Evolutionary conservation across 2,113 vertebrate genomes (phyloP), one percentile per base, ranked within the genome.

Genomic region (Centrocercus urophasianus): DNA sequence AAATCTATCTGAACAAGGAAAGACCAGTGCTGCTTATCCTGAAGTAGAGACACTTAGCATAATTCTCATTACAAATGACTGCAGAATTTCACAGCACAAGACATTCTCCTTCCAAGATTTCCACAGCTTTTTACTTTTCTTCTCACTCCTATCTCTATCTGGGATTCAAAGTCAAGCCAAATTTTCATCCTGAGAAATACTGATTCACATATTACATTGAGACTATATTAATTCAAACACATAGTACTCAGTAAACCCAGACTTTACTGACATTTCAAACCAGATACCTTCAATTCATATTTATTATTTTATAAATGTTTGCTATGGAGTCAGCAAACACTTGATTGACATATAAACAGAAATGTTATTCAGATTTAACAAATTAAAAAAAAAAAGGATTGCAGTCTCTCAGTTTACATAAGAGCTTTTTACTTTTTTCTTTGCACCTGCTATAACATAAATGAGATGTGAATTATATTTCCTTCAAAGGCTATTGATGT

Each of bases 11-110:
- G 73, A 83, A 90, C 64, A 88, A 71, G 36, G 48, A 64, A 86
- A 86, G 42, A 94, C 77, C 38, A 61, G 45, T 78, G 12, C 38
- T 78, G 11, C 69, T 64, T 86, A 91, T 67, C 47, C 60, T 40
- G 22, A 86, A 88, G 30, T 48, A 81, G 25, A 82, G 5, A 7
- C 32, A 64, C 66, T 50, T 59, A 76, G 24, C 72, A 36, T 67
- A 95, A 86, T 83, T 81, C 71, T 34, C 13, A 45, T 93, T 72
- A 91, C 81, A 65, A 42, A 57, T 20, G 21, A 86, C n/a, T 75
- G 20, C 6, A 75, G 77, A 86, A 21, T 52, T 67, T 38, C 11
- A 4, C 30, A 50, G 36, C 10, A 47, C 32, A 71, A 74, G 27
- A 67, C 25, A 72, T 52, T 73, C 19, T 73, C 19, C 78, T 56